Evolutionary conservation across 2,797 vertebrate genomes (phyloP).

Genomic region (Squalus acanthias): DNA sequence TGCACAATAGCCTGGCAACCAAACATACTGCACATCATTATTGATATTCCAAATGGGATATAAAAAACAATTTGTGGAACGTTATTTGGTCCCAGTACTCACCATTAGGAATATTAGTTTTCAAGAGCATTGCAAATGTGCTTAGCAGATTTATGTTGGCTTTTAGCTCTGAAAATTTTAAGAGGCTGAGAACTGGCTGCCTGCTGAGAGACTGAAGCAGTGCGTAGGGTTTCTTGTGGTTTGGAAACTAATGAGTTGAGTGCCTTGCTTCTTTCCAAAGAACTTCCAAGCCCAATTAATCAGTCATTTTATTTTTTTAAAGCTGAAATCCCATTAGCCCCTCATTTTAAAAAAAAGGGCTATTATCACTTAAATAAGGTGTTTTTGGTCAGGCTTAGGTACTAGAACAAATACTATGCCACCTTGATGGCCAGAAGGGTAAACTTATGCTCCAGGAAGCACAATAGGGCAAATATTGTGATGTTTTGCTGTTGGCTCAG

Average conservation of each 20-base stretch:
- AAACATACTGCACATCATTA: neutral
- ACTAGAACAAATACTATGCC: neutral
- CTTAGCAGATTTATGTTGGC: slow-evolving; percentile 35
- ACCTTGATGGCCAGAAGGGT: neutral
- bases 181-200: slow-evolving; percentile 21
- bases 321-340: neutral
- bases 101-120: slow-evolving; percentile 19
- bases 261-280: slow-evolving; percentile 7
- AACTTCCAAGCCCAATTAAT: neutral
- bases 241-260: neutral
- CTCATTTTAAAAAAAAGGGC: too few relatives aligned
- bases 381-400: neutral
- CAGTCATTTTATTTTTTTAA: neutral
- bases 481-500: neutral
- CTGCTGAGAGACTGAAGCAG: slow-evolving; percentile 22
- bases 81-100: slow-evolving; percentile 35
- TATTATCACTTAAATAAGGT: neutral
- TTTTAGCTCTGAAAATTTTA: slow-evolving; percentile 23
- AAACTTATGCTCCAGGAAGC: neutral
- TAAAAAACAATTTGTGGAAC: slow-evolving; percentile 21
- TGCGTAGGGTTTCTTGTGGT: neutral
- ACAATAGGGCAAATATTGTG: neutral
- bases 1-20: neutral
- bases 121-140: slow-evolving; percentile 32
- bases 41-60: slow-evolving; percentile 32